Evolutionary conservation across 1,140 invertebrate genomes (phyloP).

Genomic region (Pseudomyrmex concolor): DNA sequence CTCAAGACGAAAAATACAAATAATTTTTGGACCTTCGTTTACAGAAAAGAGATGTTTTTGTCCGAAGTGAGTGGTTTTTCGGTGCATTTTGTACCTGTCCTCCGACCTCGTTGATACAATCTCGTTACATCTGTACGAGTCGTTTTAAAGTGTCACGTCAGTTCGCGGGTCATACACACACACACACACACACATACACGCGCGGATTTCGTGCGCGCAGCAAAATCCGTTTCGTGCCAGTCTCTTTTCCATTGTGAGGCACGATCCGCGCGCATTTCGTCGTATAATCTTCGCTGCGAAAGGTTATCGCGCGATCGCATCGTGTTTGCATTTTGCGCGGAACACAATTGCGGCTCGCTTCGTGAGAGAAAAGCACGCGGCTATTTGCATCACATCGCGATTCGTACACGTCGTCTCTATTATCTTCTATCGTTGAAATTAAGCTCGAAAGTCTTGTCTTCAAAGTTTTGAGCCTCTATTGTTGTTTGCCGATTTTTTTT

Average conservation of each 20-base stretch:
- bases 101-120: neutral
- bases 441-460: conserved; percentile 20
- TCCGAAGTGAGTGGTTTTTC: too few relatives aligned
- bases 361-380: conserved; percentile 43
- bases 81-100: neutral
- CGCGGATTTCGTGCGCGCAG: neutral
- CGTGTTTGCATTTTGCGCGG: conserved; percentile 42
- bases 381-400: conserved; percentile 31
- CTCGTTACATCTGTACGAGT: too few relatives aligned
- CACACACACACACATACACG: too few relatives aligned
- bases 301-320: conserved; percentile 55
- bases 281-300: conserved; percentile 44
- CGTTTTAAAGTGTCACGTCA: neutral
- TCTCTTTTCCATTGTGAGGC: conserved; percentile 48
- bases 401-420: neutral
- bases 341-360: conserved; percentile 40
- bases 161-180: conserved; percentile 35
- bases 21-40: too few relatives aligned
- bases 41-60: too few relatives aligned
- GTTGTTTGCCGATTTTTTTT: neutral
- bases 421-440: conserved; percentile 37
- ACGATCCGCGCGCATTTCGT: conserved; percentile 35
- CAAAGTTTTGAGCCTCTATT: conserved; percentile 15
- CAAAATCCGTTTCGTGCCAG: neutral
- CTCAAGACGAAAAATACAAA: too few relatives aligned